phyloP scores from a whole-genome alignment of 92 coral and sea anemone species.

The Siderastrea siderea region DNA sequence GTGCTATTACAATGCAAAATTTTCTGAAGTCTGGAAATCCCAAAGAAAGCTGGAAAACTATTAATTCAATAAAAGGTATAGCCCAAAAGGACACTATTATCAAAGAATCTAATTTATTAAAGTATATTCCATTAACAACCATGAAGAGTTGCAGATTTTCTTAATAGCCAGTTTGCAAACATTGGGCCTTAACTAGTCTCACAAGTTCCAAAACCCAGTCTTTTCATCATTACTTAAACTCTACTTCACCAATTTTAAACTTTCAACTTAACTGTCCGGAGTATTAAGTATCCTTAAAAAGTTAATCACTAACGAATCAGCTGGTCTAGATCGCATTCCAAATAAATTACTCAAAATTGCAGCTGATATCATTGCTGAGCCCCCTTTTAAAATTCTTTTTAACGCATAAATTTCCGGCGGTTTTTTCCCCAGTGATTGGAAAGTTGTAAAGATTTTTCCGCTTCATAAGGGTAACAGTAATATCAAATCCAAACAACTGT shows the following conservation, averaged over 20 bases:
- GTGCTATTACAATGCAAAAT: background rate
- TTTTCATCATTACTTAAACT: too few species aligned
- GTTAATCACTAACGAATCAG: background rate
- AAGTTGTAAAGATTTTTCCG: background rate
- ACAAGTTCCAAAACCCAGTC: too few species aligned
- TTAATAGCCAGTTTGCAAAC: background rate
- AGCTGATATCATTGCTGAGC: too few species aligned
- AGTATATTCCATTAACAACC: background rate
- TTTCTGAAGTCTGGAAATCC: background rate
- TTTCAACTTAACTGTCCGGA: background rate
- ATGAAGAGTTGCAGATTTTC: background rate
- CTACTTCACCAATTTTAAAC: background rate
- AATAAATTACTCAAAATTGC: too few species aligned
- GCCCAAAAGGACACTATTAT: too few species aligned
- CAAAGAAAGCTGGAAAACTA: background rate
- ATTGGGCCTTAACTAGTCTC: too few species aligned
- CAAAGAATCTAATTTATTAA: background rate
- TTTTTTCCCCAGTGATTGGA: background rate
- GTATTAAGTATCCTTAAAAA: background rate
- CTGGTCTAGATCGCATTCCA: background rate
- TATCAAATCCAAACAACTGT: background rate
- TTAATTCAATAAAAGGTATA: background rate
- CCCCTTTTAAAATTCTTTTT: background rate
- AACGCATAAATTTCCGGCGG: background rate
- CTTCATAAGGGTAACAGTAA: background rate